Evolutionary conservation across 2,113 vertebrate genomes (phyloP).

Genomic region (Urocolius indicus): DNA sequence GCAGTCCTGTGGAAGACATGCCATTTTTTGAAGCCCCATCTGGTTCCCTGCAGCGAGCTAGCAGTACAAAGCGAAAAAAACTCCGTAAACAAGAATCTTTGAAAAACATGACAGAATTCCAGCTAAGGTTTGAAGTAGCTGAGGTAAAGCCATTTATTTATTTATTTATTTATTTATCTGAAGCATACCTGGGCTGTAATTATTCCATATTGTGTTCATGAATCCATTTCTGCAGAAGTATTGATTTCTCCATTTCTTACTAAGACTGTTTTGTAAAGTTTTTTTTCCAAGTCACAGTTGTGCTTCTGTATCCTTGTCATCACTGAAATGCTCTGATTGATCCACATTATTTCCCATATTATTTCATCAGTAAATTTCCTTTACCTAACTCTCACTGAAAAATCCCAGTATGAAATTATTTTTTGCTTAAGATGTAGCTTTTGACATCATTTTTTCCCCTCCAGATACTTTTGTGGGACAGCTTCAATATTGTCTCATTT

Average conservation of each 20-base stretch:
- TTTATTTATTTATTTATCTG: background rate
- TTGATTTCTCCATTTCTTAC: background rate
- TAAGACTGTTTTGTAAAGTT: background rate
- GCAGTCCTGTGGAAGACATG: conserved; percentile 86
- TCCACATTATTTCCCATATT: background rate
- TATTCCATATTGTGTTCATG: background rate
- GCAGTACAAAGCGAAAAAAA: conserved; percentile 68
- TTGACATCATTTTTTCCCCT: background rate
- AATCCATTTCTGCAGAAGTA: background rate
- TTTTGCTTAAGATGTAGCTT: background rate
- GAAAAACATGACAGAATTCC: conserved; percentile 90
- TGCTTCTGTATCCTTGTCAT: background rate
- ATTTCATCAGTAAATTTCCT: background rate
- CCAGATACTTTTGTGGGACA: background rate
- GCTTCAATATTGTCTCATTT: background rate
- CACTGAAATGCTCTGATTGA: background rate
- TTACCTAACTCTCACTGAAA: background rate
- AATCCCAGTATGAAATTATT: background rate
- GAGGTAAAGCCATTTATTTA: conserved; percentile 76
- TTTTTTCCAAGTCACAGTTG: background rate
- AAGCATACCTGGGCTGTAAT: background rate
- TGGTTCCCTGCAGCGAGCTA: conserved; percentile 49
- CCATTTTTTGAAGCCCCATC: conserved; percentile 80
- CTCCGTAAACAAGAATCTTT: conserved; percentile 78
- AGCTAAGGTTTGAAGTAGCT: conserved; percentile 89